phyloP scores from a whole-genome alignment of 2,888 invertebrate species.

The Apocheima hispidaria region DNA sequence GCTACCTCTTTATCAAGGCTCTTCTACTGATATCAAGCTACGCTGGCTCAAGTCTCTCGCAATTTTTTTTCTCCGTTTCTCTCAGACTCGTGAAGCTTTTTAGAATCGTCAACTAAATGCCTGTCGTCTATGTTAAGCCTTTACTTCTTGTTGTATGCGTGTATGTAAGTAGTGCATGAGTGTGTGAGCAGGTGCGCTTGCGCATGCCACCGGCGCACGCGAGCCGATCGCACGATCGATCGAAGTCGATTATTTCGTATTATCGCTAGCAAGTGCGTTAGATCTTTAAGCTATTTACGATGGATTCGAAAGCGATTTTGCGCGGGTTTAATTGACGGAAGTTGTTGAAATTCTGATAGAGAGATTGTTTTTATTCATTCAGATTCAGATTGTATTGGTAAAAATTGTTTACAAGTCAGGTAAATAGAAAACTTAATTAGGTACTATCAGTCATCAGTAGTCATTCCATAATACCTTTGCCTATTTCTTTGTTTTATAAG shows the following conservation, averaged over 20 bases:
- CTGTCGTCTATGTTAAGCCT: too few species aligned
- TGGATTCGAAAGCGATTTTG: conserved; percentile 30
- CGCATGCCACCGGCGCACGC: conserved; percentile 24
- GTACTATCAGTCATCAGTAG: too few species aligned
- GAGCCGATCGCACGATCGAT: conserved; percentile 19
- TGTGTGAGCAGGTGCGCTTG: conserved; percentile 27
- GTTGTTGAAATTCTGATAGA: conserved; percentile 24
- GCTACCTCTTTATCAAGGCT: too few species aligned
- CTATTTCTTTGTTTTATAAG: neutral
- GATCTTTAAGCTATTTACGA: conserved; percentile 28
- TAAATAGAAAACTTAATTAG: too few species aligned
- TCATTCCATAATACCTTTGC: too few species aligned
- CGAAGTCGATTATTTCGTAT: conserved; percentile 14
- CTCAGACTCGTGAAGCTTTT: too few species aligned
- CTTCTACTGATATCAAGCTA: too few species aligned
- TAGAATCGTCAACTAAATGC: too few species aligned
- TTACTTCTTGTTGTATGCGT: neutral
- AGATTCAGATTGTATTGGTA: too few species aligned
- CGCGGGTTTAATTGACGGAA: conserved; percentile 29
- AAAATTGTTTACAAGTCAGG: too few species aligned
- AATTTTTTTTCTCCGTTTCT: too few species aligned
- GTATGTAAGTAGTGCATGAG: conserved; percentile 5
- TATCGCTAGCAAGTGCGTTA: conserved; percentile 19
- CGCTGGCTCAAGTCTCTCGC: too few species aligned
- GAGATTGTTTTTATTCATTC: conserved; percentile 12